Evolutionary conservation across 2,113 vertebrate genomes (phyloP).

Genomic region (Dicerorhinus sumatrensis): DNA sequence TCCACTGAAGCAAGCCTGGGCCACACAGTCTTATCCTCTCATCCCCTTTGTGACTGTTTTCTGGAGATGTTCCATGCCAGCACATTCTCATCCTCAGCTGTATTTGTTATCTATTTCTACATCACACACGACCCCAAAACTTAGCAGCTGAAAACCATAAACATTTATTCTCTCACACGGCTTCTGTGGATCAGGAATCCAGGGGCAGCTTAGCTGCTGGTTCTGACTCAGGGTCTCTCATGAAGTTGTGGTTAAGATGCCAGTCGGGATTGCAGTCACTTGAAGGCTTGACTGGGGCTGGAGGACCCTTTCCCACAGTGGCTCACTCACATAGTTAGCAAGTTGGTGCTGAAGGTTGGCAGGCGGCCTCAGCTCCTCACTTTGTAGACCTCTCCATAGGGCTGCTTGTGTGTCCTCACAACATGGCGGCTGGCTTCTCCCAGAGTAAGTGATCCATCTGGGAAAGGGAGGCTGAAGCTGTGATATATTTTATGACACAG

Average conservation of each 20-base stretch:
- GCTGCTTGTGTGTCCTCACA: background rate
- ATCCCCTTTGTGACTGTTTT: background rate
- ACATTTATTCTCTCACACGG: background rate
- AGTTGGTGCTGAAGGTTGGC: background rate
- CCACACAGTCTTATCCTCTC: background rate
- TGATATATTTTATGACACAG: background rate
- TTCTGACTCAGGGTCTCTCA: background rate
- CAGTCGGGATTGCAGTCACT: background rate
- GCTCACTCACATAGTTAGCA: background rate
- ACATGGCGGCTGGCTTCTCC: background rate
- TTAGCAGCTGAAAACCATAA: background rate
- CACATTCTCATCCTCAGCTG: background rate
- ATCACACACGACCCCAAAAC: background rate
- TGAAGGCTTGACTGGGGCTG: background rate
- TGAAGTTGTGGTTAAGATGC: background rate
- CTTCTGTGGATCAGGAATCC: background rate
- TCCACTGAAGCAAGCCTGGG: background rate
- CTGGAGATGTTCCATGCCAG: background rate
- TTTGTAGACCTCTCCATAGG: rapidly evolving
- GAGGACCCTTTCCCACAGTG: background rate
- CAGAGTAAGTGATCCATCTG: background rate
- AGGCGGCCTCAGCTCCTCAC: background rate
- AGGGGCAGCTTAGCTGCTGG: background rate
- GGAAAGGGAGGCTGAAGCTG: background rate
- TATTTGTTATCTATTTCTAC: background rate